Conservation (phyloP, 2,888 invertebrate genomes). For the Ichneumoninae sp. region DNA sequence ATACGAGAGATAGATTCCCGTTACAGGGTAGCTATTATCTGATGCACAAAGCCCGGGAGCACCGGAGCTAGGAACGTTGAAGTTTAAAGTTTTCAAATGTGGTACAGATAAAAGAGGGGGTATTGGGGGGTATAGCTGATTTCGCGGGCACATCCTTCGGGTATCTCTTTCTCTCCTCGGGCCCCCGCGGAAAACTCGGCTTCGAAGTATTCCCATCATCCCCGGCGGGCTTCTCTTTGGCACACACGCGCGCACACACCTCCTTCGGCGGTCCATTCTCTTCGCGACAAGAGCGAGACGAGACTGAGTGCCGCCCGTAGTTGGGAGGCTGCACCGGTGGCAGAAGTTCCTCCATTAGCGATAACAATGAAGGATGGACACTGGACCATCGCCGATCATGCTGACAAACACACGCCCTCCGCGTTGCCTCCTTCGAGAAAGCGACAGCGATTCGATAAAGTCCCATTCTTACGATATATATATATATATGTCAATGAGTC, state of each 20-base stretch:
- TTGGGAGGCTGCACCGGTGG: constrained; percentile 65
- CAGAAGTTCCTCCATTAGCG: constrained; percentile 83
- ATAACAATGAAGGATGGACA: constrained; percentile 82
- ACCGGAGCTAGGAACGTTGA: constrained; percentile 24
- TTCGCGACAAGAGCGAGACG: constrained; percentile 68
- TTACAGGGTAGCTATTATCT: constrained; percentile 56
- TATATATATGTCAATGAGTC: constrained; percentile 14
- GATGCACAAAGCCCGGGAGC: constrained; percentile 42
- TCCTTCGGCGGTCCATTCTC: constrained; percentile 66
- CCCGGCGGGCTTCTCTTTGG: constrained; percentile 57
- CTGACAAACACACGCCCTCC: constrained; percentile 74
- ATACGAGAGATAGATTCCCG: constrained; percentile 56
- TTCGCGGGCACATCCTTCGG: constrained; percentile 18
- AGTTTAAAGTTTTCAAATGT: constrained; percentile 77
- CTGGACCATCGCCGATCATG: constrained; percentile 74
- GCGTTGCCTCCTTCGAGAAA: constrained; percentile 30
- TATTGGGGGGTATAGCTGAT: constrained; percentile 27
- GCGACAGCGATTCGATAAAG: constrained; percentile 34
- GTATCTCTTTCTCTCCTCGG: constrained; percentile 73
- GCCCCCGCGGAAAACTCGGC: constrained; percentile 74
- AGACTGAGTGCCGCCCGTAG: constrained; percentile 71
- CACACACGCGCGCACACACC: constrained; percentile 32
- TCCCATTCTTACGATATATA: constrained; percentile 24
- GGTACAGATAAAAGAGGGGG: constrained; percentile 73
- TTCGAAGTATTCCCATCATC: constrained; percentile 65